phyloP scores from a whole-genome alignment of 2,797 vertebrate species.

The Arrhamphus sclerolepis region DNA sequence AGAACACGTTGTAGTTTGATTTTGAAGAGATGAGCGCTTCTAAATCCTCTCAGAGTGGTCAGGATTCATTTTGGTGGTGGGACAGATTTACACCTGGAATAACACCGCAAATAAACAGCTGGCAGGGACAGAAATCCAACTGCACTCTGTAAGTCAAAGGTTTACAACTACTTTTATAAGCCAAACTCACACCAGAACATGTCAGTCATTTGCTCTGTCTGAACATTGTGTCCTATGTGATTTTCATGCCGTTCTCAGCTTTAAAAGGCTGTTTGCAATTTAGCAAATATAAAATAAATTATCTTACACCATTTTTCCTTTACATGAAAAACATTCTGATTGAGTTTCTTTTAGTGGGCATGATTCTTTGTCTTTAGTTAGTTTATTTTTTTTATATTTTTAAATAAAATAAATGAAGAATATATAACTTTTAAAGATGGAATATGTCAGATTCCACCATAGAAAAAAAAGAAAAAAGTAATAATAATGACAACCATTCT shows the following conservation, averaged over 20 bases:
- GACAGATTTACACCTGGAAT: conserved; percentile 37
- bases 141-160: background rate
- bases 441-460: too few species aligned
- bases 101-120: conserved; percentile 16
- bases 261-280: too few species aligned
- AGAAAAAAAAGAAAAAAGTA: background rate
- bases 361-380: too few species aligned
- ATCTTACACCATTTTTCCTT: too few species aligned
- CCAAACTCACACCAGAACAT: background rate
- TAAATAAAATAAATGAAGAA: too few species aligned
- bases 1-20: conserved; percentile 17
- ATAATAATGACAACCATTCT: conserved; percentile 18
- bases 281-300: too few species aligned
- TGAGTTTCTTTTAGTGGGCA: too few species aligned
- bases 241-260: too few species aligned
- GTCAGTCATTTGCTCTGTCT: background rate
- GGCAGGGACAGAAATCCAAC: conserved; percentile 11
- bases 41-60: conserved; percentile 21
- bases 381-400: too few species aligned
- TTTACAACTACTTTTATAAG: background rate
- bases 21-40: conserved; percentile 22
- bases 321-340: too few species aligned
- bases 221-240: too few species aligned
- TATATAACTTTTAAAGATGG: background rate
- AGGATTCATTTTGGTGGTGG: conserved; percentile 13